phyloP scores from a whole-genome alignment of 1,140 invertebrate species.

The Asbolus verrucosus region DNA sequence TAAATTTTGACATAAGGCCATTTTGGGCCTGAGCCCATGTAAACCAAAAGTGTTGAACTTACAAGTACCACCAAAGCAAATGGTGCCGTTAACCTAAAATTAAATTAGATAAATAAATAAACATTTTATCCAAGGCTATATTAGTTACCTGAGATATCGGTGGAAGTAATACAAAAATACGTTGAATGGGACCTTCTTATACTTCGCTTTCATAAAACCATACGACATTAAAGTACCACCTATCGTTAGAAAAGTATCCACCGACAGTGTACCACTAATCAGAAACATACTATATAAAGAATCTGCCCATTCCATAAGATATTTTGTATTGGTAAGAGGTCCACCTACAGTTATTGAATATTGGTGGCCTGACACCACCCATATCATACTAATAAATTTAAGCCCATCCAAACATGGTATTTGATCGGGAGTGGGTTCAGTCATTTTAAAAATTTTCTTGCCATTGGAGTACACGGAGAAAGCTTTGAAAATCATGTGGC shows the following conservation, averaged over 20 bases:
- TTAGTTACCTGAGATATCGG: slow-evolving; percentile 51
- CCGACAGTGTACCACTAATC: slow-evolving; percentile 64
- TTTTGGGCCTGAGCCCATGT: slow-evolving; percentile 71
- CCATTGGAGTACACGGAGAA: slow-evolving; percentile 65
- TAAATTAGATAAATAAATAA: slow-evolving; percentile 52
- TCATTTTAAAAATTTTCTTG: slow-evolving; percentile 59
- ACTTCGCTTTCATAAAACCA: slow-evolving; percentile 67
- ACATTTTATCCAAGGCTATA: not conserved
- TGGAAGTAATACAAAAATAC: slow-evolving; percentile 55
- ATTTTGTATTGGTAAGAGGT: slow-evolving; percentile 17
- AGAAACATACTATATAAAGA: slow-evolving; percentile 63
- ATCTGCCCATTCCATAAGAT: slow-evolving; percentile 55
- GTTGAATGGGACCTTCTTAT: slow-evolving; percentile 62
- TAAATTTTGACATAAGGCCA: slow-evolving; percentile 59
- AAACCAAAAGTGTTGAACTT: slow-evolving; percentile 68
- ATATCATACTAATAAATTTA: slow-evolving; percentile 72
- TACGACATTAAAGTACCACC: slow-evolving; percentile 71
- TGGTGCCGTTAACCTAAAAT: slow-evolving; percentile 71
- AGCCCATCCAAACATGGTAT: slow-evolving; percentile 70
- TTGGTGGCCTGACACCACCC: slow-evolving; percentile 74
- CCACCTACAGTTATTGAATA: slow-evolving; percentile 49
- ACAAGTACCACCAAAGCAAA: slow-evolving; percentile 70
- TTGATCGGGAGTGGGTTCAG: slow-evolving; percentile 47
- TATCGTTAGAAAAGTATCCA: slow-evolving; percentile 72
- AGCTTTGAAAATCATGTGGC: slow-evolving; percentile 49